Percentiles rank a stretch among this genome's conserved stretches.
Conservation (phyloP, 2,888 invertebrate species). For the Eledona agricola region DNA sequence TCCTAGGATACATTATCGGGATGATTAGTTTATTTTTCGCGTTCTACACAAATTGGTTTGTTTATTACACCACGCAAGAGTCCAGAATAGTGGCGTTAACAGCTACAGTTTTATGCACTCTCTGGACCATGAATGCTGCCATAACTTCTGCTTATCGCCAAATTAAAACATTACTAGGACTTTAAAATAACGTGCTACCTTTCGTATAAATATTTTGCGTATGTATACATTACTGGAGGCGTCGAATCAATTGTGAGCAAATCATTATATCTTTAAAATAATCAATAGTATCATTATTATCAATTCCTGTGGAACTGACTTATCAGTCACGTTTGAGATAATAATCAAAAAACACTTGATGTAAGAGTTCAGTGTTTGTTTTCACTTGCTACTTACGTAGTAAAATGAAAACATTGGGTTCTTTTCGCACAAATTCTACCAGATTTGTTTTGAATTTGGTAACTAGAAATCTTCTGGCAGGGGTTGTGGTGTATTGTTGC, state of each 20-base stretch:
- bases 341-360: no score
- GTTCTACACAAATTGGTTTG: slow-evolving; percentile 54
- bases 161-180: slow-evolving; percentile 41
- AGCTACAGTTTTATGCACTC: slow-evolving; percentile 47
- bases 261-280: no score
- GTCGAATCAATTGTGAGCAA: no score
- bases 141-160: slow-evolving; percentile 50
- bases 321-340: no score
- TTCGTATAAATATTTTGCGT: no score
- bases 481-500: slow-evolving; percentile 47
- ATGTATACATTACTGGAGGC: no score
- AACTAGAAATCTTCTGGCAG: slow-evolving; percentile 43
- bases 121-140: slow-evolving; percentile 53
- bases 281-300: no score
- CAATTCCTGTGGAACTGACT: no score
- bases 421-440: slow-evolving; percentile 31
- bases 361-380: no score
- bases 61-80: slow-evolving; percentile 46
- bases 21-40: slow-evolving; percentile 53
- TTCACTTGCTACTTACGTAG: no score
- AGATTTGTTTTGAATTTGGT: slow-evolving; percentile 49
- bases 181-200: no score
- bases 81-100: slow-evolving; percentile 51
- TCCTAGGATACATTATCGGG: slow-evolving; percentile 54
- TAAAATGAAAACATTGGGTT: no score